A percentile compares a stretch with the other conserved stretches of the same genome.
Evolutionary conservation across 2,113 vertebrate genomes (phyloP).

Genomic region (Protobothrops mucrosquamatus): DNA sequence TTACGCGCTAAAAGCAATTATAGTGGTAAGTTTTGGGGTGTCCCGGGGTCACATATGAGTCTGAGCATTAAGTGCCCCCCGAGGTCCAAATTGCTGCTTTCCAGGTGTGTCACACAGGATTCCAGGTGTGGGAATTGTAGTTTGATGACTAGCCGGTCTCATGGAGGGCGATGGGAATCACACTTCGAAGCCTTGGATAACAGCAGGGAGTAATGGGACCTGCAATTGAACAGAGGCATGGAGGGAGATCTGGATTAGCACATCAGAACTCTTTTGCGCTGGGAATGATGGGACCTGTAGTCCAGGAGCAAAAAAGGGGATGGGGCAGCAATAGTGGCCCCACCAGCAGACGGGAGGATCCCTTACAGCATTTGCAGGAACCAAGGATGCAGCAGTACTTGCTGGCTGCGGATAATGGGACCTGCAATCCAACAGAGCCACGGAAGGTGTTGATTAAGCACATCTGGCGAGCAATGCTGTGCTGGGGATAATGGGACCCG

Average conservation of each 20-base stretch:
- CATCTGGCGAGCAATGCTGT: background rate
- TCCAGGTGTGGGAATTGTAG: background rate
- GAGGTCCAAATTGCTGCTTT: background rate
- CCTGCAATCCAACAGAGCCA: background rate
- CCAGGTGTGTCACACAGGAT: background rate
- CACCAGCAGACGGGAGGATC: background rate
- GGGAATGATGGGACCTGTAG: background rate
- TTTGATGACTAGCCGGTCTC: background rate
- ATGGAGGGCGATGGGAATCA: background rate
- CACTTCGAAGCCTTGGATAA: background rate
- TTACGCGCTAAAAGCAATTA: background rate
- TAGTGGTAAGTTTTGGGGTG: background rate
- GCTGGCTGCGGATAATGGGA: background rate
- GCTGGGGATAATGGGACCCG: background rate
- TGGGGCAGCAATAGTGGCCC: background rate
- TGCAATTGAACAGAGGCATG: background rate
- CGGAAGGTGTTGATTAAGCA: background rate
- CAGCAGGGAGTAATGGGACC: background rate
- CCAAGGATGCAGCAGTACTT: background rate
- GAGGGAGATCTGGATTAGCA: background rate
- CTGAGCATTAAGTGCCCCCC: background rate
- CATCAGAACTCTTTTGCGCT: background rate
- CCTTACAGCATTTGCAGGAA: background rate
- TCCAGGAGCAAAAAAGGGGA: background rate
- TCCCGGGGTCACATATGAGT: background rate